Percentiles rank a stretch among this genome's conserved stretches.
phyloP scores from a whole-genome alignment of 2,113 vertebrate genomes.

The Eurypyga helias region DNA sequence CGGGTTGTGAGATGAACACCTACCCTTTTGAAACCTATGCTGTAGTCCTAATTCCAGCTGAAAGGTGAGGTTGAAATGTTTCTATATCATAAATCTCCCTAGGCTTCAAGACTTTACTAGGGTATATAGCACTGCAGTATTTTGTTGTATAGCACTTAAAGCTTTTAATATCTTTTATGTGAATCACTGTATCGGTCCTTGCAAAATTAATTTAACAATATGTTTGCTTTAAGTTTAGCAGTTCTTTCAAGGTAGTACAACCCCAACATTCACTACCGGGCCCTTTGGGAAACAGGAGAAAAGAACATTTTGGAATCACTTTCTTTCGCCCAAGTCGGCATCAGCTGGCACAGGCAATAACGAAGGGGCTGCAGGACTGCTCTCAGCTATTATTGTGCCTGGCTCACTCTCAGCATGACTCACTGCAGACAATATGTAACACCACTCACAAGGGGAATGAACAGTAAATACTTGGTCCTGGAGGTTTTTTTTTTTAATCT shows the following conservation, averaged over 20 bases:
- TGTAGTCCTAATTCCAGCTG: background rate
- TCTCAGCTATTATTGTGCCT: constrained; percentile 71
- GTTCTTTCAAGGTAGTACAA: background rate
- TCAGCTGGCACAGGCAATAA: constrained; percentile 49
- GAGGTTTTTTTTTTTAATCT: constrained; percentile 63
- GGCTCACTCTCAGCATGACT: constrained; percentile 75
- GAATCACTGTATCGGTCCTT: background rate
- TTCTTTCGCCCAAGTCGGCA: constrained; percentile 19
- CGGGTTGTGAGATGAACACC: background rate
- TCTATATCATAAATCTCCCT: background rate
- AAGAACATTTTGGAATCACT: constrained; percentile 47
- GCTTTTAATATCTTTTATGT: background rate
- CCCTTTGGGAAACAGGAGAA: constrained; percentile 13
- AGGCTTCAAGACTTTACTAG: background rate
- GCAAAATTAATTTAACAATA: constrained; percentile 18
- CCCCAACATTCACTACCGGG: constrained; percentile 55
- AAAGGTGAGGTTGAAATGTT: background rate
- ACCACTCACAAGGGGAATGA: constrained; percentile 62
- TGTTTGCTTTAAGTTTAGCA: constrained; percentile 15
- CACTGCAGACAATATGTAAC: constrained; percentile 70
- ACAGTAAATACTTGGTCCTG: constrained; percentile 75
- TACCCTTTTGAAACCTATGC: background rate
- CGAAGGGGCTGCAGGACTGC: constrained; percentile 50
- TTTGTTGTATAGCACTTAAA: background rate
- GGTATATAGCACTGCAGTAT: background rate